These are phyloP conservation scores for Strigamia crassipes DNA, from an alignment of 2,888 invertebrate genomes.

Conservation along the genomic window DNA sequence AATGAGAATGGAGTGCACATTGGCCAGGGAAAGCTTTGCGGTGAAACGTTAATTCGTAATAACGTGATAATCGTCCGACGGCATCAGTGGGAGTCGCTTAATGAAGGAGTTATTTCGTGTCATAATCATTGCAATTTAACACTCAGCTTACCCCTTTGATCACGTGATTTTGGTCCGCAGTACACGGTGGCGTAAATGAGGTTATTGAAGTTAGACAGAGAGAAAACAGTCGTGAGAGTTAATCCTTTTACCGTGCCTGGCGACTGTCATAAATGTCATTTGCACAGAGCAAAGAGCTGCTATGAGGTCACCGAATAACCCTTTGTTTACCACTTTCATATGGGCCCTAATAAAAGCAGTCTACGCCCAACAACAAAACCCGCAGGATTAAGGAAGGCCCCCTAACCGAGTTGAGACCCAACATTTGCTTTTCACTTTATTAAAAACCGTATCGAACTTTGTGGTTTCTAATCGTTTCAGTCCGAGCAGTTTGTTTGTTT, in stretches of 20 bases:
- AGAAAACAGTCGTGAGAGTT: conserved; percentile 39
- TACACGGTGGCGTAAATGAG: not conserved
- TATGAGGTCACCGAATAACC: conserved; percentile 42
- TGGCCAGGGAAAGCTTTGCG: conserved; percentile 32
- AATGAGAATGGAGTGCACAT: conserved; percentile 35
- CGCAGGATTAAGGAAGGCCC: conserved; percentile 31
- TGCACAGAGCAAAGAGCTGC: conserved; percentile 32
- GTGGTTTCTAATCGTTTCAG: conserved; percentile 35
- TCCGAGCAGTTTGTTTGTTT: conserved; percentile 17
- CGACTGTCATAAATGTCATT: conserved; percentile 39
- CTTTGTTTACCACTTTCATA: conserved; percentile 42
- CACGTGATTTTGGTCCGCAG: conserved; percentile 23
- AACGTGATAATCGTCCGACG: conserved; percentile 36
- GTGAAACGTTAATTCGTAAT: conserved; percentile 32
- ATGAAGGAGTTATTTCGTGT: conserved; percentile 40
- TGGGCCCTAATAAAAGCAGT: conserved; percentile 17
- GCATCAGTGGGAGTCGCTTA: conserved; percentile 40
- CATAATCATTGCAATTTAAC: conserved; percentile 39
- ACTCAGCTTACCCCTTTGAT: conserved; percentile 42
- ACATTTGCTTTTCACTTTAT: conserved; percentile 25
- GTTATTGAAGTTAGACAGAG: conserved; percentile 29
- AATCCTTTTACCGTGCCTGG: conserved; percentile 38
- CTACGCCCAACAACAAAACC: conserved; percentile 17
- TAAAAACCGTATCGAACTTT: conserved; percentile 36
- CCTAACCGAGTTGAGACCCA: conserved; percentile 37